Base-by-base conservation (phyloP, 1,140 invertebrate genomes). In the Globodera ellingtonae region DNA sequence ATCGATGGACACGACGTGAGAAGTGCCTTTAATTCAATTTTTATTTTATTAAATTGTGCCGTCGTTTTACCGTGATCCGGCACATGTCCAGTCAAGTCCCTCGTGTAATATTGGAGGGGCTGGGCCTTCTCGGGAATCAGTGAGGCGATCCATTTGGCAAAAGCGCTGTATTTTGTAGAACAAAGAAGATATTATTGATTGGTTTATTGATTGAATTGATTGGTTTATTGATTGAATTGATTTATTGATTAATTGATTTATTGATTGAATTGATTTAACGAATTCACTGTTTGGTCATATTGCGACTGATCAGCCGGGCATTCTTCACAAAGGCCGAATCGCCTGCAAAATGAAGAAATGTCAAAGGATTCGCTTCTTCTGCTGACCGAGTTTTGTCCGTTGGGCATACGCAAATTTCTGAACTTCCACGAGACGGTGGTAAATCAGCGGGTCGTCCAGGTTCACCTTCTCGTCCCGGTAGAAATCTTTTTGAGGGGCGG, bases 351-450 rank as follows among this genome's bases (percentile, higher is more conserved):
- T 24, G 52, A 21, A 50, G 4, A 62, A 66, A 15, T 66, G 10
- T 9, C 4, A 18, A 48, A 73, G 50, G 2, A 52, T 67, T 70
- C 67, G 35, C 13, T 70, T 70, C 10, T 21, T 65, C 9, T 8
- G 21, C 46, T 69, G 21, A 69, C 75, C 96, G 15, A 99, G 89
- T 86, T 93, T 91, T 6, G 93, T 93, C 81, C 96, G 92, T 78
- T 93, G 92, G 0, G 95, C 95, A 88, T 94, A 98, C 0, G 94
- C 94, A 90, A 94, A 95, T 89, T 99, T 99, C 83, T 95, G 93
- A 0, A 95, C 92, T 90, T 99, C 97, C 15, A 93, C 91, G 24
- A 98, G 93, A 79, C 94, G 92, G 87, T 97, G 95, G 89, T 94
- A 95, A 0, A 92, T 89, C 0, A 93, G 78, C 5, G 89, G 80